phyloP scores from a whole-genome alignment of 2,797 vertebrate genomes.

The Mastacembelus armatus region DNA sequence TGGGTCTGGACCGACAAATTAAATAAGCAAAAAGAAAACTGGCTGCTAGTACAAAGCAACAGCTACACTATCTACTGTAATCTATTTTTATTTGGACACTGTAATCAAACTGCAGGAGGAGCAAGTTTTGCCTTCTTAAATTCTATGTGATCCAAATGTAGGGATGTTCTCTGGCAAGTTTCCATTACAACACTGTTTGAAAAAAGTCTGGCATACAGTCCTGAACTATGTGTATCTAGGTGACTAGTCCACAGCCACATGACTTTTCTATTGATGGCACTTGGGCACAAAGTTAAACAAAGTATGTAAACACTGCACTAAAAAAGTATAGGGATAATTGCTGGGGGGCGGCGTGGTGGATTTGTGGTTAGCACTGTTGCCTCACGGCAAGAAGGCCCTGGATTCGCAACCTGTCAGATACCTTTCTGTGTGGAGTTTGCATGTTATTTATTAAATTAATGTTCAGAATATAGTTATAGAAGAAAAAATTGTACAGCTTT shows the following conservation, averaged over 20 bases:
- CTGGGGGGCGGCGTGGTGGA: too few relatives aligned
- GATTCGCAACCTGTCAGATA: too few relatives aligned
- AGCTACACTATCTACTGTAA: neutral
- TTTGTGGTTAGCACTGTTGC: too few relatives aligned
- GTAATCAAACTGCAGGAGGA: constrained; percentile 10
- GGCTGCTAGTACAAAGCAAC: constrained; percentile 7
- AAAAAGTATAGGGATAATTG: too few relatives aligned
- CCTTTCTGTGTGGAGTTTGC: too few relatives aligned
- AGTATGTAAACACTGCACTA: constrained; percentile 51
- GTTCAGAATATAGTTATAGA: too few relatives aligned
- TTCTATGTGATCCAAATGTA: neutral
- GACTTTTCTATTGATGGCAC: constrained; percentile 45
- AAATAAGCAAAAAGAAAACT: constrained; percentile 22
- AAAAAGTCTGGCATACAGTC: neutral
- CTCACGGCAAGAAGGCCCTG: too few relatives aligned
- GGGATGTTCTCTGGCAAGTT: constrained; percentile 15
- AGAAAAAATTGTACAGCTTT: too few relatives aligned
- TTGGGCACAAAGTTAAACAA: constrained; percentile 46
- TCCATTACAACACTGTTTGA: constrained; percentile 1
- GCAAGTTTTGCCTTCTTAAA: constrained; percentile 45
- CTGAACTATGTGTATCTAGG: neutral
- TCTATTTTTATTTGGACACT: neutral
- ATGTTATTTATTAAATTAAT: too few relatives aligned
- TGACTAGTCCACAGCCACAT: constrained; percentile 42
- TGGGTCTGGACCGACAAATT: constrained; percentile 1